These are phyloP conservation scores for Melanerpes aurifrons DNA, from an alignment of 2,113 vertebrate genomes.

Conservation along the genomic window DNA sequence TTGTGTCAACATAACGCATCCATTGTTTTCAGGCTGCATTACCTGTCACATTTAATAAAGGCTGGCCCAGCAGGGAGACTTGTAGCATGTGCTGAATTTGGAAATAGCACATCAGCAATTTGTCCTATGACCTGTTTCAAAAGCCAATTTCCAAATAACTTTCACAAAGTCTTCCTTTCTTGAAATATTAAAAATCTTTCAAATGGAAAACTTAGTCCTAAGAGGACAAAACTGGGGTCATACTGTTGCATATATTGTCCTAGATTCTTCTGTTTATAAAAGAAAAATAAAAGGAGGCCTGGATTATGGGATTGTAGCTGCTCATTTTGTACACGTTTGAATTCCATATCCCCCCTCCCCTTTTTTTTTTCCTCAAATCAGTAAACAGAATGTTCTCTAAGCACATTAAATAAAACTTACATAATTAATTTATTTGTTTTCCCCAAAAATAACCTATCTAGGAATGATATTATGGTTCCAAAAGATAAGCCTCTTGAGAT, in stretches of 20 bases:
- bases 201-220: rapidly evolving
- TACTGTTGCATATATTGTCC: neutral
- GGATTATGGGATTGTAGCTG: neutral
- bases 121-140: neutral
- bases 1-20: neutral
- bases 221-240: neutral
- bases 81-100: neutral
- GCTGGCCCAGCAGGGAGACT: neutral
- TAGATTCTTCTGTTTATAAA: neutral
- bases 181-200: neutral
- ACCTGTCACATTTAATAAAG: neutral
- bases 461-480: neutral
- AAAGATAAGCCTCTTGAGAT: neutral
- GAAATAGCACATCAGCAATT: neutral
- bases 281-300: neutral
- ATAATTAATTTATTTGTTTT: neutral
- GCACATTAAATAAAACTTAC: neutral
- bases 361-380: neutral
- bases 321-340: neutral
- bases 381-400: neutral
- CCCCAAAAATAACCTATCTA: neutral
- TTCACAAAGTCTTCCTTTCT: neutral
- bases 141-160: neutral
- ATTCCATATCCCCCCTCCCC: neutral
- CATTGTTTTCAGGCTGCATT: neutral